These are phyloP conservation scores for Etheostoma nigrum DNA, from an alignment of 2,797 vertebrate species.

Conservation along the genomic window DNA sequence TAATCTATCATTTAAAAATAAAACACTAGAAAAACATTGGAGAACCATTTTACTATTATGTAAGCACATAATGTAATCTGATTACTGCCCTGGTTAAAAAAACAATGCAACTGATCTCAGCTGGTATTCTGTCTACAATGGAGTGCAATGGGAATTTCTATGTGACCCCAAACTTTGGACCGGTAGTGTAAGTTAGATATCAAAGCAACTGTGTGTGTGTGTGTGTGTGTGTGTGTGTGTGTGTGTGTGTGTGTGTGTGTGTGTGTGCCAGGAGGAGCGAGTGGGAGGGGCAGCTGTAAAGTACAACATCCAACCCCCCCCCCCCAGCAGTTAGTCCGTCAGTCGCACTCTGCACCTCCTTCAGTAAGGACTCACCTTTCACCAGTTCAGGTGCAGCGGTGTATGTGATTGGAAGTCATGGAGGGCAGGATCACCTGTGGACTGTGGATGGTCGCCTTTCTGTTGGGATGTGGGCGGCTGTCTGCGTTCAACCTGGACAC, in stretches of 20 bases:
- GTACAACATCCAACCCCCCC: constrained; percentile 18
- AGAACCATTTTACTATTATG: too few species aligned
- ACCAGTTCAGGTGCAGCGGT: background rate
- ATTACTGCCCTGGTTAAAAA: too few species aligned
- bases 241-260: constrained; percentile 32
- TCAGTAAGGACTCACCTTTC: constrained; percentile 22
- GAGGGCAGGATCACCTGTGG: constrained; percentile 53
- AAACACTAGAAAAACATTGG: too few species aligned
- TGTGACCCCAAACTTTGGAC: too few species aligned
- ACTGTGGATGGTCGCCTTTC: constrained; percentile 59
- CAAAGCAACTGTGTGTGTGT: constrained; percentile 12
- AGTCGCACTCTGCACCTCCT: constrained; percentile 44
- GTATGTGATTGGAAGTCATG: constrained; percentile 31
- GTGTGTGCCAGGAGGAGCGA: constrained; percentile 4
- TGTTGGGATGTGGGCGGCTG: constrained; percentile 55
- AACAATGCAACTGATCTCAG: too few species aligned
- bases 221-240: constrained; percentile 24
- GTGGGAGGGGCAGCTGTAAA: constrained; percentile 69
- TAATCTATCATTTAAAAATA: too few species aligned
- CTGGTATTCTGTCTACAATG: too few species aligned
- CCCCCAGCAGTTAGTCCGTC: constrained; percentile 27
- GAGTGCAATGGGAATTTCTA: too few species aligned
- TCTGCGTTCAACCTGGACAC: constrained; percentile 91
- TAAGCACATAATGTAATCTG: too few species aligned
- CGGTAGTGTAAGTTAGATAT: background rate